Base-by-base conservation (phyloP, 2,113 vertebrate species). In the Capreolus pygargus region DNA sequence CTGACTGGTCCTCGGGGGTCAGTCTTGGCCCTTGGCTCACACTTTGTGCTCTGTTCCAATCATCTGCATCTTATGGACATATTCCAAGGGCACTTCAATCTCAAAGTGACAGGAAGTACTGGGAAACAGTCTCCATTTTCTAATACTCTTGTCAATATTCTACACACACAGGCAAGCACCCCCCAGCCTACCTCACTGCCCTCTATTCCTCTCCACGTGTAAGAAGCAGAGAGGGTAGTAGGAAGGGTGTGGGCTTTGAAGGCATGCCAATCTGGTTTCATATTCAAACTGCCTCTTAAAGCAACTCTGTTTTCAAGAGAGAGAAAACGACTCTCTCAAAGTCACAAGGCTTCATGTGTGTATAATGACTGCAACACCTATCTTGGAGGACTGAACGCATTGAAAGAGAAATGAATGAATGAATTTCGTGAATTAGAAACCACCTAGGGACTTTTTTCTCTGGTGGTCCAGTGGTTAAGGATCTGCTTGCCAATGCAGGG, bases 261-360 rank as follows among this genome's bases (percentile, higher is more conserved):
- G 57, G 64, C 36, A 82, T 0, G 4, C 8, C 79, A 43, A 17
- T 50, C 43, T 91, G 79, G 28, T 79, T 96, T 94, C 67, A 87
- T 96, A 85, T 96, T 94, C 67, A 87, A 97, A 89, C 19, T 52
- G 54, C 54, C 57, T 96, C 52, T 92, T 92, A 81, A 50, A 82
- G 67, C 87, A 79, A 33, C 43, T 21, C 47, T 28, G 57, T 33
- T 91, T 19, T 83, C 30, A 13, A 70, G 67, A 70, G 67, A 70
- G 19, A 39, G 10, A n/a, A 70, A 39, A 21, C 21, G 19, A 39
- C 10, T 70, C 67, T 23, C 19, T 70, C 19, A 36, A 70, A 39
- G 67, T 23, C 67, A 70, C 1, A 36, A 23, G 13, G 12, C 55
- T 96, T 85, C 81, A 91, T 60, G 36, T 86, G 39, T 30, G 2